Evolutionary conservation across 2,113 vertebrate genomes (phyloP), one percentile per base, ranked within the genome.

Genomic region (Nothoprocta pentlandii): DNA sequence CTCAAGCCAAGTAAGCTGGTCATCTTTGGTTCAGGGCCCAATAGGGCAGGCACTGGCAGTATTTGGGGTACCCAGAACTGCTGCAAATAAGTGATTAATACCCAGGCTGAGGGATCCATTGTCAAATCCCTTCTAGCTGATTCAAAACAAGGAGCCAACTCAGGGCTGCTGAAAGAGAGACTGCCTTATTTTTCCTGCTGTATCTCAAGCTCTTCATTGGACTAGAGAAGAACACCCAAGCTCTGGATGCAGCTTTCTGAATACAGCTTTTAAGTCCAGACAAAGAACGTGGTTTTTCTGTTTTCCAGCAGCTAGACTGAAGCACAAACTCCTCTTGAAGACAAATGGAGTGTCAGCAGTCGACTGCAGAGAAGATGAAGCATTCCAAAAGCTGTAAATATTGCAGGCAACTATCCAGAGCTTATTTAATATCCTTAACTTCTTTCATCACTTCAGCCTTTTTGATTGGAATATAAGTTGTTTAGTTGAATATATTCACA

Each of bases 361-460:
- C 84, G 86, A 59, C 44, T 92, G 62, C 63, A 80, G 81, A 46
- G 36, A 92, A 87, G 84, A 76, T 69, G 91, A 93, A 94, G 77
- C 34, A 89, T 84, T 93, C 83, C 80, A 84, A 87, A 90, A 80
- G 64, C 61, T 90, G 69, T 81, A 80, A 92, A 94, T 94, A 94
- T 90, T 96, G 92, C 87, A 91, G 94, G 63, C 88, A 86, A 1
- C 71, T 94, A 77, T 56, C 46, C 64, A 67, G 82, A 83, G 56
- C 25, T 94, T 93, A 75, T 90, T 96, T 91, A 93, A 90, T 95
- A 90, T 62, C 73, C 63, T 79, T 91, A 64, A 58, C 70, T 92
- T 79, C 63, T 79, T 92, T 87, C 69, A 88, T 95, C 75, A 89
- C 70, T 94, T 90, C 30, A 87, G 77, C 56, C 64, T 87, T 88